phyloP scores from a whole-genome alignment of 2,113 vertebrate genomes.

The Dryoscopus gambensis region DNA sequence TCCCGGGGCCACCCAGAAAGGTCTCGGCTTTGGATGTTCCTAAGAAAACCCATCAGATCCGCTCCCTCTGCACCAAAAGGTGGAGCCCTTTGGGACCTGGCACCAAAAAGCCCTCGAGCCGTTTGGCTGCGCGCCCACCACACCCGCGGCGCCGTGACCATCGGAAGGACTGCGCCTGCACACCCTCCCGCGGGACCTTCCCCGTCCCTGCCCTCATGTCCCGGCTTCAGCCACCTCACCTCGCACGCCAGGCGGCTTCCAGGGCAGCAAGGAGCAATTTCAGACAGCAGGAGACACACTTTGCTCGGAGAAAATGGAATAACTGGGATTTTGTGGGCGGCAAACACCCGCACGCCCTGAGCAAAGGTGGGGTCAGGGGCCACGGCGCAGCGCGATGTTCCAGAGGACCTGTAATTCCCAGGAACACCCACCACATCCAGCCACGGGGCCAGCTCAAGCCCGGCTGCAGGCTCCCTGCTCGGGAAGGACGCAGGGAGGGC shows the following conservation, averaged over 20 bases:
- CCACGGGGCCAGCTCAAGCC: rapidly evolving
- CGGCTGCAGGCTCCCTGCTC: not conserved
- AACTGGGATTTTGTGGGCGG: rapidly evolving
- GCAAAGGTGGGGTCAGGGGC: not conserved
- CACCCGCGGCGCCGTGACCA: not conserved
- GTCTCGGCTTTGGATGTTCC: not conserved
- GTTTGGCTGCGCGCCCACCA: not conserved
- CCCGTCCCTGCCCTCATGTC: rapidly evolving
- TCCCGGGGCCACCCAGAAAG: not conserved
- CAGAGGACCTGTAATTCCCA: not conserved
- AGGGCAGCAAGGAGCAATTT: not conserved
- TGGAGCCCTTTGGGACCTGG: not conserved
- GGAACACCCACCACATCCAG: not conserved
- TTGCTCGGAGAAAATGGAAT: rapidly evolving
- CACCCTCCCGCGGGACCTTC: not conserved
- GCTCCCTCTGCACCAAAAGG: not conserved
- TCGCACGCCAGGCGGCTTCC: rapidly evolving
- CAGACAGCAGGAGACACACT: not conserved
- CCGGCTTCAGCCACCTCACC: not conserved
- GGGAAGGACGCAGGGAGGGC: not conserved
- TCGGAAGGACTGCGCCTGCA: not conserved
- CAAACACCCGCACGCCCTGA: rapidly evolving
- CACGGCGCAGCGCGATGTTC: rapidly evolving
- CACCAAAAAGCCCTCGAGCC: not conserved
- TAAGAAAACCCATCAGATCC: not conserved